Evolutionary conservation across 2,888 invertebrate genomes (phyloP).

Genomic region (Heliconius sara): DNA sequence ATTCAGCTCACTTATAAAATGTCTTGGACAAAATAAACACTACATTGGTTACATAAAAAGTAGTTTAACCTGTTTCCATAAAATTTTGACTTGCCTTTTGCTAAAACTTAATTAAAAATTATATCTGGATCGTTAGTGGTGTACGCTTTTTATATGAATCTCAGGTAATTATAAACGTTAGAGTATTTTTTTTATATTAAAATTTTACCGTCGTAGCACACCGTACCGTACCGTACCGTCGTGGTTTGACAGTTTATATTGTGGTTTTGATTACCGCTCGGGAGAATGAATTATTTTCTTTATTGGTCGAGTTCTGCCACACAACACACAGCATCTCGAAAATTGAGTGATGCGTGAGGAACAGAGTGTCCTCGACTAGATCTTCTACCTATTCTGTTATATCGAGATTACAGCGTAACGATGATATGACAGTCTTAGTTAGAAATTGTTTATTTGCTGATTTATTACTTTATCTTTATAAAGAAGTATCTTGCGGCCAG

Average conservation of each 20-base stretch:
- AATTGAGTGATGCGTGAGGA: too few species aligned
- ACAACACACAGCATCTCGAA: too few species aligned
- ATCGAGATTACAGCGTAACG: neutral
- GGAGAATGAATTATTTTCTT: too few species aligned
- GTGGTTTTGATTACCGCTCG: too few species aligned
- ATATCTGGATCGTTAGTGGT: neutral
- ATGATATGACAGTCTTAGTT: neutral
- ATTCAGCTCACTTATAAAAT: neutral
- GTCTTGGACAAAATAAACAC: neutral
- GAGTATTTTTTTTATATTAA: too few species aligned
- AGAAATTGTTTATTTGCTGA: neutral
- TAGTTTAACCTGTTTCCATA: neutral
- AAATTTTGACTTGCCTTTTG: neutral
- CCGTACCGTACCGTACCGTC: too few species aligned
- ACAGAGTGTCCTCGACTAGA: too few species aligned
- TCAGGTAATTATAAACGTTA: neutral
- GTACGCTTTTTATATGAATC: neutral
- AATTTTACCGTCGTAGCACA: too few species aligned
- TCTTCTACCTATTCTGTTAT: too few species aligned
- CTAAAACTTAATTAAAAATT: slow-evolving; percentile 20
- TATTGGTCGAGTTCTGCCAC: too few species aligned
- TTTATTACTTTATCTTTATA: neutral
- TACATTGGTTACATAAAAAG: neutral
- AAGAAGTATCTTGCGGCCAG: neutral
- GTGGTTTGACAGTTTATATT: too few species aligned